Base-by-base conservation (phyloP, 1,140 invertebrate species). In the Stratiolaelaps scimitus region DNA sequence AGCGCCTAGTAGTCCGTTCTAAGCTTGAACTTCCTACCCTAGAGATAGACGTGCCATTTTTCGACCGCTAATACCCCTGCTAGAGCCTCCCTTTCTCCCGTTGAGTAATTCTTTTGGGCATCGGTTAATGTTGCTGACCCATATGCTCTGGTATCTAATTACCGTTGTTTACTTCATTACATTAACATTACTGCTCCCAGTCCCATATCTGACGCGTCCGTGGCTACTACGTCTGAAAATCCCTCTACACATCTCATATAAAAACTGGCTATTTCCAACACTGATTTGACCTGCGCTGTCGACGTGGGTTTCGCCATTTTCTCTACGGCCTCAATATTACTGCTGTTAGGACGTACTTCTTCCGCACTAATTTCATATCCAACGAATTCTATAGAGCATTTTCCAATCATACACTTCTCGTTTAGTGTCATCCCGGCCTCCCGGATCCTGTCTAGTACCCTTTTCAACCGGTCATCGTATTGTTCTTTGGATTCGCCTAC, bases 361-460 rank as follows among this genome's bases (percentile, higher is more conserved):
- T 23, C 53, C 10, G 17, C 1, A 5, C 15, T 23, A 5, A 60
- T 60, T 10, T 26, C 23, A 34, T 20, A 17, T 1, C 67, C 67
- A 1, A 68, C 45, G 46, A 68, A 68, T 26, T 20, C 43, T 23
- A 68, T 44, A 10, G 19, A 4, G 1, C 15, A 7, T 34, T 6
- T 6, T 10, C 4, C 34, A 4, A 68, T 29, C 0, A 19, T 64
- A 68, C 67, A 66, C 45, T 68, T 72, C 19, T 65, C 44, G 43
- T 71, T 71, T 10, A 71, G 46, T 1, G 64, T 71, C 19, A 70
- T 15, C 20, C 67, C 65, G 13, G 65, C 64, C 40, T 64, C n/a
- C 60, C 48, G 30, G 6, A 71, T 28, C 1, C 65, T 7, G 13
- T 26, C 15, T 29, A 70, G 30, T 17, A 70, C 29, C 29, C 7